These are phyloP conservation scores for Strigops habroptila DNA, from an alignment of 2,113 vertebrate genomes.

Conservation along the genomic window DNA sequence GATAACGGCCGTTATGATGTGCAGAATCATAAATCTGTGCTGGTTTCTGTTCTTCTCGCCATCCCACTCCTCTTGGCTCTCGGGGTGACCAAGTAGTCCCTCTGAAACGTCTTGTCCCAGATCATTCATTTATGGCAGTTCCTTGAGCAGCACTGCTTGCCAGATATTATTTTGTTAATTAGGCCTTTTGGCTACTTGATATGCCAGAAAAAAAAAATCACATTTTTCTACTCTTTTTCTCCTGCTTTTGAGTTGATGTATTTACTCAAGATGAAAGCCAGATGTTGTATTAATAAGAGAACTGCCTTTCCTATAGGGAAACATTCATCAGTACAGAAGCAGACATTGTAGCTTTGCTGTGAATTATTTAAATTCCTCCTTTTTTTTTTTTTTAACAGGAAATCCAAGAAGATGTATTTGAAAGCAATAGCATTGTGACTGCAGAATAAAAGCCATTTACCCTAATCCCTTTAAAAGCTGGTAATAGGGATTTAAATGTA, in stretches of 20 bases:
- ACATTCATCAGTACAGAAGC: slow-evolving; percentile 62
- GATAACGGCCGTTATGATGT: not conserved
- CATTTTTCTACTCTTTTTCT: slow-evolving; percentile 23
- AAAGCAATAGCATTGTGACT: slow-evolving; percentile 36
- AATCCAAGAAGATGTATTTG: slow-evolving; percentile 56
- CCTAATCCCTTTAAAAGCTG: slow-evolving; percentile 33
- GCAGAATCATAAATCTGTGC: not conserved
- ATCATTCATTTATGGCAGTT: not conserved
- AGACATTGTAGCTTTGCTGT: slow-evolving; percentile 46
- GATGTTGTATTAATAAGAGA: slow-evolving; percentile 70
- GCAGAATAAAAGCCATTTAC: slow-evolving; percentile 36
- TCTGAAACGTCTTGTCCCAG: not conserved
- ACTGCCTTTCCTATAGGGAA: slow-evolving; percentile 67
- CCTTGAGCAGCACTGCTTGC: not conserved
- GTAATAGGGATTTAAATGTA: not conserved
- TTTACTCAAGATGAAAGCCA: slow-evolving; percentile 72
- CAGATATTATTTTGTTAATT: slow-evolving; percentile 38
- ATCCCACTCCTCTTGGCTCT: not conserved
- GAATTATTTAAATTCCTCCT: slow-evolving; percentile 70
- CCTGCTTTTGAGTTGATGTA: slow-evolving; percentile 39
- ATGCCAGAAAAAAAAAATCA: slow-evolving; percentile 17
- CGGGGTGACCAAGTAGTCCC: not conserved
- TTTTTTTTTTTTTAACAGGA: slow-evolving; percentile 14
- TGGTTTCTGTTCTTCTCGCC: not conserved
- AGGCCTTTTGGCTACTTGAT: slow-evolving; percentile 46